Evolutionary conservation across 2,888 invertebrate genomes (phyloP).

Genomic region (Electrophaes corylata): DNA sequence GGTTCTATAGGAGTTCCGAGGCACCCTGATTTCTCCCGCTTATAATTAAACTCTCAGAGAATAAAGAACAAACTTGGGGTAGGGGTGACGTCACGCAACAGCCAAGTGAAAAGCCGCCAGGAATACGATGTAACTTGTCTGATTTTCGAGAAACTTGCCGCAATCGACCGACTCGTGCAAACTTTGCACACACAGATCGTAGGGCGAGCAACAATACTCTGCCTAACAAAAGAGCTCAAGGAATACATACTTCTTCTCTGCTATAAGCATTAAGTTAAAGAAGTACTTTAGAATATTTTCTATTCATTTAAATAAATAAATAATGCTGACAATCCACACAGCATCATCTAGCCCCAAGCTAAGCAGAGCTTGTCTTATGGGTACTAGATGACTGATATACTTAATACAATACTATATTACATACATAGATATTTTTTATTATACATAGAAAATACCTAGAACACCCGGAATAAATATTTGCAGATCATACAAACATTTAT

Average conservation of each 20-base stretch:
- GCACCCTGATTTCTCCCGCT: constrained; percentile 46
- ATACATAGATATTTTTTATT: too few relatives aligned
- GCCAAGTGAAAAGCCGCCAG: constrained; percentile 69
- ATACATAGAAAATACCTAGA: too few relatives aligned
- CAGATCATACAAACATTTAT: too few relatives aligned
- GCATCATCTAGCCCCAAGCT: too few relatives aligned
- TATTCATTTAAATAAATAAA: not conserved
- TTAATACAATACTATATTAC: too few relatives aligned
- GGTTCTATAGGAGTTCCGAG: constrained; percentile 29
- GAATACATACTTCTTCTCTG: constrained; percentile 53
- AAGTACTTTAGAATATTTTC: constrained; percentile 14
- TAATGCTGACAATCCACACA: too few relatives aligned
- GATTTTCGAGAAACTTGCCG: constrained; percentile 69
- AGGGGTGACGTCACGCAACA: constrained; percentile 72
- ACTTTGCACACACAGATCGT: constrained; percentile 67
- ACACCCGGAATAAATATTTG: too few relatives aligned
- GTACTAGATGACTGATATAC: too few relatives aligned
- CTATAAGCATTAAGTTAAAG: constrained; percentile 58
- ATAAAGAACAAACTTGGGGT: constrained; percentile 72
- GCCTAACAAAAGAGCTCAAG: constrained; percentile 70
- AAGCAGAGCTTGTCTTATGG: too few relatives aligned
- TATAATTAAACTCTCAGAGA: constrained; percentile 65
- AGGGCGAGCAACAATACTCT: constrained; percentile 69
- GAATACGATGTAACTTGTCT: constrained; percentile 74
- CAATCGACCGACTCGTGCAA: constrained; percentile 66